Conservation (phyloP, 1,140 invertebrate genomes). For the Capitella teleta region DNA sequence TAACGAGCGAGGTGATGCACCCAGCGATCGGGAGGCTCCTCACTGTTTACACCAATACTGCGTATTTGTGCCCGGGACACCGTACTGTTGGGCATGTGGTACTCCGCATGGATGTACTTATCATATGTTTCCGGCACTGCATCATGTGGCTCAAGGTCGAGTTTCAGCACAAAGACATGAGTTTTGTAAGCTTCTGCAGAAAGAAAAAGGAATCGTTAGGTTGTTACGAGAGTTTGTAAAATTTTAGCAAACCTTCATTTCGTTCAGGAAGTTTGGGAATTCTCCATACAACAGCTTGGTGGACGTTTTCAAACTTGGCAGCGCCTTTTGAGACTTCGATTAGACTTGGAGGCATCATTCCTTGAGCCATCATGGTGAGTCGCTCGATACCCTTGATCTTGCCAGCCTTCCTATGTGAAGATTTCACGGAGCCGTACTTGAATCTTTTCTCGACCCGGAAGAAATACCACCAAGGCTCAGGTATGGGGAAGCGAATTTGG, state of each 20-base stretch:
- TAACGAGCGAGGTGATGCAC: slow-evolving; percentile 92
- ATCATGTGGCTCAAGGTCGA: slow-evolving; percentile 92
- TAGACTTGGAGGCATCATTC: slow-evolving; percentile 74
- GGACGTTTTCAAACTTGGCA: slow-evolving; percentile 98
- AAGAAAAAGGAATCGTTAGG: neutral
- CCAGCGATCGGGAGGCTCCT: slow-evolving; percentile 95
- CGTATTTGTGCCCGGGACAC: slow-evolving; percentile 92
- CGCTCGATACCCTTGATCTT: slow-evolving; percentile 46
- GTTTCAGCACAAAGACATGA: slow-evolving; percentile 81
- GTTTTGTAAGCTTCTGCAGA: slow-evolving; percentile 84
- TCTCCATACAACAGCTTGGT: slow-evolving; percentile 93
- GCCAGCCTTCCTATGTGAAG: slow-evolving; percentile 68
- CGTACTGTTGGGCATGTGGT: slow-evolving; percentile 97
- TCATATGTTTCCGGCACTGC: slow-evolving; percentile 87
- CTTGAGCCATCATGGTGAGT: slow-evolving; percentile 56
- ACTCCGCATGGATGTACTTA: slow-evolving; percentile 81
- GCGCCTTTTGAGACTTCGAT: slow-evolving; percentile 96
- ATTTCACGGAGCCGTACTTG: slow-evolving; percentile 96
- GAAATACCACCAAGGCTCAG: slow-evolving; percentile 96
- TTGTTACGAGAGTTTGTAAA: neutral
- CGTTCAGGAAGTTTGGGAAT: slow-evolving; percentile 91
- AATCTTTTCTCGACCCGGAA: slow-evolving; percentile 98
- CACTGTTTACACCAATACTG: slow-evolving; percentile 82
- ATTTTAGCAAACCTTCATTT: slow-evolving; percentile 66
- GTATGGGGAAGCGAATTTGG: slow-evolving; percentile 89